Conservation (phyloP, 2,888 invertebrate genomes). For the Bimastos eiseni region DNA sequence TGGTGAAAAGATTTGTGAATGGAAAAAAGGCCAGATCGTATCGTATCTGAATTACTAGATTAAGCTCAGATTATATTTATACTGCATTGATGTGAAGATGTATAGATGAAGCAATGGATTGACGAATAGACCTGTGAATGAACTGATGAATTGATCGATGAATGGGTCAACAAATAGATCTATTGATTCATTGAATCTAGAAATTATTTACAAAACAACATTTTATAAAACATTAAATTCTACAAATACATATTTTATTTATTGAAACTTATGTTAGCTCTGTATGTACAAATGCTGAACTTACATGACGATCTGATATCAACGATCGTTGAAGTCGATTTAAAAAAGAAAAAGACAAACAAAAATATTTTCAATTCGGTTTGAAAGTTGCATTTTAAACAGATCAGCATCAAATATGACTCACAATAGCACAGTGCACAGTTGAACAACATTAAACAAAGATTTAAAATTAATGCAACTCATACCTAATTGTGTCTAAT, state of each 20-base stretch:
- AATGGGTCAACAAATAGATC: not conserved
- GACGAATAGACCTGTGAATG: not conserved
- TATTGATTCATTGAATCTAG: not conserved
- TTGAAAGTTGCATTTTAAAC: not conserved
- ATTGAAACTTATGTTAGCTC: not conserved
- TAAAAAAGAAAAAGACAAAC: not conserved
- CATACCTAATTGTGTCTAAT: not conserved
- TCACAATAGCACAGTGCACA: not conserved
- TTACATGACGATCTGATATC: not conserved
- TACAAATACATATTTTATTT: not conserved
- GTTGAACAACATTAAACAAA: not conserved
- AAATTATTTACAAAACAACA: not conserved
- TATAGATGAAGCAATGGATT: not conserved
- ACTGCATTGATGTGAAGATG: not conserved
- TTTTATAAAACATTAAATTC: not conserved
- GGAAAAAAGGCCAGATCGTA: too few species aligned
- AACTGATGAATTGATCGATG: not conserved
- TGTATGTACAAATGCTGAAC: not conserved
- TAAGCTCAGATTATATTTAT: too few species aligned
- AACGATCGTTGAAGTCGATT: not conserved
- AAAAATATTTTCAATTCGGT: not conserved
- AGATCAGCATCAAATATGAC: too few species aligned
- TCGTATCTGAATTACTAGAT: too few species aligned
- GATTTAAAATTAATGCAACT: not conserved
- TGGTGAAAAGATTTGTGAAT: not conserved